Evolutionary conservation across 2,888 invertebrate genomes (phyloP), one percentile per base, ranked within the genome.

Genomic region (Abscondita cerata): DNA sequence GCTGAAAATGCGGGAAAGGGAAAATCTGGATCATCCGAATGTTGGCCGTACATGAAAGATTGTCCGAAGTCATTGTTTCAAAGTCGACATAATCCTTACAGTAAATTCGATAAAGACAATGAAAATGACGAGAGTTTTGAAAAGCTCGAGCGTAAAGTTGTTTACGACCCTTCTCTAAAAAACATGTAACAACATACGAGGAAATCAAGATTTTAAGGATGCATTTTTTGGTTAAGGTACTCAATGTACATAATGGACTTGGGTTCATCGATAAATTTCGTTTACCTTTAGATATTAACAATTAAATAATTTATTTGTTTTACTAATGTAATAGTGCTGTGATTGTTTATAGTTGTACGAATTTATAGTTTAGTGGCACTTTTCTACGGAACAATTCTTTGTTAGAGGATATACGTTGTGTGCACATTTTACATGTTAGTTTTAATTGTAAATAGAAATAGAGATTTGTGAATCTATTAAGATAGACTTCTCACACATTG

Each of bases 11-110:
- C 89, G 5, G 93, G 93, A 0, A 85, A 87, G 0, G 86, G 85
- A 1, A 71, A 75, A 52, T 81, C 81, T 11, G 78, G 80, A 25
- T 85, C 87, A 0, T 91, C 91, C 4, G 93, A 94, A 79, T 94
- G 94, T 77, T 93, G 92, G 88, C 91, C 91, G 0, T 94, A 93
- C 76, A 90, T 89, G 80, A 88, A 91, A 74, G 86, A 88, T 52
- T 94, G 94, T 73, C 90, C 93, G 12, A 91, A 90, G 79, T 93
- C 93, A 54, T 83, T 94, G 52, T 94, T 94, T 76, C 81, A 84
- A 65, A 81, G 85, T 19, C 81, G 80, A 55, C 81, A 81, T 61
- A 84, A 85, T 70, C 82, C 83, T 72, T 86, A 86, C 72, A 80
- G 81, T 34, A 34, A 33, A 25, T n/a, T 48, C 4, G 31, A 34